Evolutionary conservation across 2,797 vertebrate species (phyloP).

Genomic region (Sphenopsis melanotis): DNA sequence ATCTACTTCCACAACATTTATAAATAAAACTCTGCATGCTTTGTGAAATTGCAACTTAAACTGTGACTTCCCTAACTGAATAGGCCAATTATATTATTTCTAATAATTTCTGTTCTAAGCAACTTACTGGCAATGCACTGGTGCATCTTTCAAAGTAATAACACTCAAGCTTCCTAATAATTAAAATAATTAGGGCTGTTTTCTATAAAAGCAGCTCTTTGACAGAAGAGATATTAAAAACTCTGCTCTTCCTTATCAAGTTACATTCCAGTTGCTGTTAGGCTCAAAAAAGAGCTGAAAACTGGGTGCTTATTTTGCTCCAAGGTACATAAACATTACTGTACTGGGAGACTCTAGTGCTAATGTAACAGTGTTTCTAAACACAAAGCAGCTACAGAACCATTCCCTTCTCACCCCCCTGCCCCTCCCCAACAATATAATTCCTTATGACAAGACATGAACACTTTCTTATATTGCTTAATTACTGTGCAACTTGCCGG

Average conservation of each 20-base stretch:
- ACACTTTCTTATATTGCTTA: not conserved
- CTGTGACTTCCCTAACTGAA: not conserved
- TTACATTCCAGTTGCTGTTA: not conserved
- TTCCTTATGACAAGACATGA: not conserved
- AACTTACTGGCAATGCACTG: not conserved
- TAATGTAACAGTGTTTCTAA: not conserved
- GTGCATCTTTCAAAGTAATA: not conserved
- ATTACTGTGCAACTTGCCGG: conserved; percentile 31
- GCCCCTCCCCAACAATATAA: not conserved
- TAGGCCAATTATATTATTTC: not conserved
- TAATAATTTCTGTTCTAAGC: not conserved
- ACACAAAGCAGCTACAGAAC: conserved; percentile 5
- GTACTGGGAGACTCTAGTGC: not conserved
- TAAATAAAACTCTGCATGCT: not conserved
- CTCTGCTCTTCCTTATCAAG: not conserved
- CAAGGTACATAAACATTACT: not conserved
- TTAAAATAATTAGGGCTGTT: not conserved
- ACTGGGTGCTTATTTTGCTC: not conserved
- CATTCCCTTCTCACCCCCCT: not conserved
- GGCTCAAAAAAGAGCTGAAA: not conserved
- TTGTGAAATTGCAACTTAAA: not conserved
- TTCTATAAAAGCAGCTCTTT: not conserved
- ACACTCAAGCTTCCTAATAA: not conserved
- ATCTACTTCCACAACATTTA: not conserved
- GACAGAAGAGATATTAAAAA: not conserved